Evolutionary conservation across 2,113 vertebrate genomes (phyloP).

Genomic region (Rostratula benghalensis): DNA sequence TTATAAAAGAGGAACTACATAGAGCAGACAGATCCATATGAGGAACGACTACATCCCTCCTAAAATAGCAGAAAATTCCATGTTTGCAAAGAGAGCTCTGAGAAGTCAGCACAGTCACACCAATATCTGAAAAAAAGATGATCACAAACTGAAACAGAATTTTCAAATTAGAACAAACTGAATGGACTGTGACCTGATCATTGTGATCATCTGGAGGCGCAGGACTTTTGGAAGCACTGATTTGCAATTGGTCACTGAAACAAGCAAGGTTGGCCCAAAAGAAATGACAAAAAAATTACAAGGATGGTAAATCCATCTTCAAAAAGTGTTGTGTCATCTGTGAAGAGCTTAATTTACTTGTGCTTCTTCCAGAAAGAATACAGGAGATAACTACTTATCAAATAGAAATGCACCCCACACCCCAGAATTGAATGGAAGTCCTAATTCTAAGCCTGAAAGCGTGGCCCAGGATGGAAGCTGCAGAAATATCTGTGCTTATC

Average conservation of each 20-base stretch:
- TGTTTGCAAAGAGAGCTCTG: neutral
- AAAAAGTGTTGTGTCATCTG: neutral
- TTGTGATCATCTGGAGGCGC: rapidly evolving
- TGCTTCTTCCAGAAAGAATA: neutral
- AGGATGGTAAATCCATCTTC: neutral
- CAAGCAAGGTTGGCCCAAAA: neutral
- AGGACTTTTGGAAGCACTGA: neutral
- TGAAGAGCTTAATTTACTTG: neutral
- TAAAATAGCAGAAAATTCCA: rapidly evolving
- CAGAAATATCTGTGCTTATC: neutral
- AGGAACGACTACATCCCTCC: rapidly evolving
- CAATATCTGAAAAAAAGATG: neutral
- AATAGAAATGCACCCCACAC: neutral
- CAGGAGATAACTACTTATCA: neutral
- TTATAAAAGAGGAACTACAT: neutral
- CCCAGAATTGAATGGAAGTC: neutral
- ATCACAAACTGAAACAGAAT: neutral
- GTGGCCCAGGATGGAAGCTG: neutral
- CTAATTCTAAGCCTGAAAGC: neutral
- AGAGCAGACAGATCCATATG: neutral
- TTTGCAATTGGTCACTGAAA: neutral
- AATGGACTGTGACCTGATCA: rapidly evolving
- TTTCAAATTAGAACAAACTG: neutral
- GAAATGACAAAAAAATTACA: neutral
- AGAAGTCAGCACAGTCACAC: neutral